Conservation (phyloP, 2,113 vertebrate genomes). For the Pogona vitticeps region DNA sequence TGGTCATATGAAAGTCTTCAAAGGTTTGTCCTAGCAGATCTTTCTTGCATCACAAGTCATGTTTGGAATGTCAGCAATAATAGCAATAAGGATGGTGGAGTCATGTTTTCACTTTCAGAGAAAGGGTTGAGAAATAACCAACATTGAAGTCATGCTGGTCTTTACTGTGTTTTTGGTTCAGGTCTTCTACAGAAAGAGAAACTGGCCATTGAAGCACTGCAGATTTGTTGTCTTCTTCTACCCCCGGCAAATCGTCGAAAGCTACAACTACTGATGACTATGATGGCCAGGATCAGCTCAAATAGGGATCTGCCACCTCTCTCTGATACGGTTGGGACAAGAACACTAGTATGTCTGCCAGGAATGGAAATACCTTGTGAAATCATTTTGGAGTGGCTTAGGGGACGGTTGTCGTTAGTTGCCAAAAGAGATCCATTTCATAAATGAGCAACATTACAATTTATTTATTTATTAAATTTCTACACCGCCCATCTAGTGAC, state of each 20-base stretch:
- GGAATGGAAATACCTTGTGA: not conserved
- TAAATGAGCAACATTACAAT: not conserved
- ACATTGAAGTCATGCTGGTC: not conserved
- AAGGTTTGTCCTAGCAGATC: not conserved
- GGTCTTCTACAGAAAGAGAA: conserved; percentile 76
- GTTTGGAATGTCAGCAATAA: not conserved
- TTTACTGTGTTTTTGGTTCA: conserved; percentile 47
- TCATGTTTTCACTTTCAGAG: not conserved
- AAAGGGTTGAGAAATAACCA: not conserved
- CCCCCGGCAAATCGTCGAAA: conserved; percentile 85
- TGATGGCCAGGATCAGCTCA: conserved; percentile 82
- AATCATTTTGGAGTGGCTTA: conserved; percentile 16
- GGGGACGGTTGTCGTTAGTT: not conserved
- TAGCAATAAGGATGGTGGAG: not conserved
- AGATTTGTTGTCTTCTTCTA: conserved; percentile 84
- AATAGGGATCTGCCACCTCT: conserved; percentile 83
- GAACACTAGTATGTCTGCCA: conserved; percentile 75
- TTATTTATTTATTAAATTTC: not conserved
- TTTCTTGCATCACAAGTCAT: not conserved
- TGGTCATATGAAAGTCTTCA: not conserved
- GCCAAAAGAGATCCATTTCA: not conserved
- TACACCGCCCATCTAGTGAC: too few relatives aligned
- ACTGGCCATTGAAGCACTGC: conserved; percentile 82
- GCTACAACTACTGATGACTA: conserved; percentile 83
- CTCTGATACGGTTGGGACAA: conserved; percentile 79